These are phyloP conservation scores for Melipona quadrifasciata DNA, from an alignment of 1,140 invertebrate species.

Conservation along the genomic window DNA sequence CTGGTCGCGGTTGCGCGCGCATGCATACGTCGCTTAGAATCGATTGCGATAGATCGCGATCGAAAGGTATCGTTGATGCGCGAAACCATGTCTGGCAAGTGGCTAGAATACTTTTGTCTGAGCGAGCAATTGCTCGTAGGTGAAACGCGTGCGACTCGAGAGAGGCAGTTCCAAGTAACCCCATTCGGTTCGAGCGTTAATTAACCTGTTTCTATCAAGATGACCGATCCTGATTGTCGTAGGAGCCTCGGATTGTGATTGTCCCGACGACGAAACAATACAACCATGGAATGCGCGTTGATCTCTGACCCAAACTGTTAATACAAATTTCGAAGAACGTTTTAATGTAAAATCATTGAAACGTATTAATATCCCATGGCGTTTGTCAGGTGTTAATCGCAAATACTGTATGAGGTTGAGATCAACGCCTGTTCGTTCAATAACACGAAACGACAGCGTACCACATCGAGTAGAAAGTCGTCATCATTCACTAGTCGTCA, in stretches of 20 bases:
- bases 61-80: conserved; percentile 11
- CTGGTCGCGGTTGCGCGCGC: conserved; percentile 1
- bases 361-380: no score
- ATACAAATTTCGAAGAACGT: background rate
- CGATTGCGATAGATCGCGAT: conserved; percentile 27
- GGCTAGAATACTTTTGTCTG: background rate
- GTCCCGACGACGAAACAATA: background rate
- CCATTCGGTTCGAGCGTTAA: conserved; percentile 20
- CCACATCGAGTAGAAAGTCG: background rate
- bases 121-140: background rate
- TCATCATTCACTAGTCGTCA: background rate
- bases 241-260: background rate
- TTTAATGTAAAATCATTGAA: no score
- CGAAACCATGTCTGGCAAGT: background rate
- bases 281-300: background rate
- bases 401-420: no score
- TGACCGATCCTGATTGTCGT: conserved; percentile 20
- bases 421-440: background rate
- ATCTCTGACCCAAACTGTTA: background rate
- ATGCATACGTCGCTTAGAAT: conserved; percentile 31
- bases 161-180: background rate
- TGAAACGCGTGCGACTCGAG: conserved; percentile 3
- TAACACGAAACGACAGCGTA: background rate
- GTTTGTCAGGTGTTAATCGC: no score
- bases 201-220: conserved; percentile 52